Evolutionary conservation across 2,888 invertebrate species (phyloP).

Genomic region (Subacronicta megacephala): DNA sequence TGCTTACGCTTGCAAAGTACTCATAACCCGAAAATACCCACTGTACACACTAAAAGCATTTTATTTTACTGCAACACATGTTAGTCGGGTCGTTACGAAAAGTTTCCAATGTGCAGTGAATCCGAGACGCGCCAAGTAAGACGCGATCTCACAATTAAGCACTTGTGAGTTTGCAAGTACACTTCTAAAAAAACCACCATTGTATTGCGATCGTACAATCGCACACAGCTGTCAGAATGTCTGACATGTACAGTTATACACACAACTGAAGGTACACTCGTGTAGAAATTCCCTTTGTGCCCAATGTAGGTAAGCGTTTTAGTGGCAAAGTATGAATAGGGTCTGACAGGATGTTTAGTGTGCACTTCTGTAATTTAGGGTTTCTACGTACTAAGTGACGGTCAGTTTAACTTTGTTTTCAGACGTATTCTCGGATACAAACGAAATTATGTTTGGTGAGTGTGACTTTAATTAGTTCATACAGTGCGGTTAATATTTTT

Average conservation of each 20-base stretch:
- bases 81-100: constrained; percentile 34
- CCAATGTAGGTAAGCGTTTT: constrained; percentile 61
- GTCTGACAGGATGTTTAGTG: constrained; percentile 70
- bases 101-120: constrained; percentile 36
- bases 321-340: constrained; percentile 69
- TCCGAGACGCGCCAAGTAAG: constrained; percentile 34
- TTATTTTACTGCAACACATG: constrained; percentile 46
- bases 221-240: constrained; percentile 59
- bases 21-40: constrained; percentile 32
- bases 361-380: constrained; percentile 66
- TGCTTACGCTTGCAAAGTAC: constrained; percentile 15
- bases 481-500: too few relatives aligned
- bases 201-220: constrained; percentile 60
- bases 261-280: constrained; percentile 57
- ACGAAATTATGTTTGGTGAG: constrained; percentile 40
- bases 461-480: constrained; percentile 35
- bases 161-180: constrained; percentile 52
- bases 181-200: constrained; percentile 62
- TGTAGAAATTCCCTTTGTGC: constrained; percentile 68
- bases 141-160: constrained; percentile 56
- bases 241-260: constrained; percentile 48
- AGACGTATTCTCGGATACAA: constrained; percentile 32
- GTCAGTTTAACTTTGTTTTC: constrained; percentile 56
- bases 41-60: constrained; percentile 34
- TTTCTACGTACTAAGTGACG: constrained; percentile 53